phyloP scores from a whole-genome alignment of 2,797 vertebrate genomes.

The Oryzias sinensis region DNA sequence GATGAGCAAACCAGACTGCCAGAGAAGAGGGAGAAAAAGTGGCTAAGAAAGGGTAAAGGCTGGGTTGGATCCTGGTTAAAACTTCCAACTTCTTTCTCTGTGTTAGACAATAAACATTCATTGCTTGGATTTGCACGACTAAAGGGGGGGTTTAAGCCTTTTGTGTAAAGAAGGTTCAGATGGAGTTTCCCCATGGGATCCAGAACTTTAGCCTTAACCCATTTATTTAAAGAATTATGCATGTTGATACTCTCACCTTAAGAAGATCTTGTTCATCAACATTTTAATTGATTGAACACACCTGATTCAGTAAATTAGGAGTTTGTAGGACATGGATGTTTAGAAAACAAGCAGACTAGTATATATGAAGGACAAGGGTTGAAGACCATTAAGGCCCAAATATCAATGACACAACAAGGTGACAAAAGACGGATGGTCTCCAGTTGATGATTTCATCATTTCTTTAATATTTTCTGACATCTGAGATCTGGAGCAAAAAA shows the following conservation, averaged over 20 bases:
- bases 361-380: too few relatives aligned
- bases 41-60: conserved; percentile 36
- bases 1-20: conserved; percentile 65
- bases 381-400: too few relatives aligned
- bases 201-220: conserved; percentile 73
- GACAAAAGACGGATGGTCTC: too few relatives aligned
- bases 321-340: too few relatives aligned
- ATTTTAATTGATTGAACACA: too few relatives aligned
- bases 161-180: conserved; percentile 85
- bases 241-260: conserved; percentile 2
- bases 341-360: too few relatives aligned
- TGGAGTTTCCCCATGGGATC: conserved; percentile 82
- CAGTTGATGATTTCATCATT: too few relatives aligned
- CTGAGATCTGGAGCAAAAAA: too few relatives aligned
- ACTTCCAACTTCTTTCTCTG: conserved; percentile 81
- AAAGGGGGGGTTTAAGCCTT: conserved; percentile 81
- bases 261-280: neutral
- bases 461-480: too few relatives aligned
- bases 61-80: conserved; percentile 68
- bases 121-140: conserved; percentile 94
- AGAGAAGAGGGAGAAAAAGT: conserved; percentile 19
- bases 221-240: conserved; percentile 48
- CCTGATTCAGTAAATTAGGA: too few relatives aligned
- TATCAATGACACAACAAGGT: too few relatives aligned
- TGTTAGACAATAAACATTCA: conserved; percentile 85